phyloP scores from a whole-genome alignment of 2,888 invertebrate genomes.

The Flexamia atlantica region DNA sequence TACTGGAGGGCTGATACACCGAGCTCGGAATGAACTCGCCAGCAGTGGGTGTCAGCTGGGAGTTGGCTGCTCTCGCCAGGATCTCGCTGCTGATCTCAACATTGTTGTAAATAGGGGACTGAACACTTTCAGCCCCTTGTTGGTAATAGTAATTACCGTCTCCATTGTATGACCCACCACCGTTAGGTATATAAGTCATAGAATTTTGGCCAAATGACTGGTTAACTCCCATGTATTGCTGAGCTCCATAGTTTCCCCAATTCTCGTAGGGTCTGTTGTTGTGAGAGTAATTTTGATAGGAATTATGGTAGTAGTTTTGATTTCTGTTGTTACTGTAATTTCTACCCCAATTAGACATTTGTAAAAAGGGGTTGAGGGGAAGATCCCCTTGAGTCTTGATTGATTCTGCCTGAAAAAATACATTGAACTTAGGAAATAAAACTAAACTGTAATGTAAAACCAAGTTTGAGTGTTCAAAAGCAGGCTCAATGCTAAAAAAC shows the following conservation, averaged over 20 bases:
- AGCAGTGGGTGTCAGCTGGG: constrained; percentile 61
- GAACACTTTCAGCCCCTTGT: background rate
- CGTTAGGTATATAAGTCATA: background rate
- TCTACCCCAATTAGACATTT: constrained; percentile 48
- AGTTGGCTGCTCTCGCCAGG: constrained; percentile 63
- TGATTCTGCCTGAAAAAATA: background rate
- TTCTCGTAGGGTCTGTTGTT: constrained; percentile 21
- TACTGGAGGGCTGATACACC: constrained; percentile 27
- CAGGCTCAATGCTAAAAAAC: too few species aligned
- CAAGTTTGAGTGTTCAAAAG: too few species aligned
- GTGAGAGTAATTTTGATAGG: constrained; percentile 28
- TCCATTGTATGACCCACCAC: constrained; percentile 7
- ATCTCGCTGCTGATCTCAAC: constrained; percentile 60
- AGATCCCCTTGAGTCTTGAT: background rate
- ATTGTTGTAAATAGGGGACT: background rate
- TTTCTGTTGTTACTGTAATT: constrained; percentile 43
- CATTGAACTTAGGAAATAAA: too few species aligned
- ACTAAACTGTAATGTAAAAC: too few species aligned
- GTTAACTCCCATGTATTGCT: constrained; percentile 20
- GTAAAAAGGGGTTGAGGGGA: background rate
- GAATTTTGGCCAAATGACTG: constrained; percentile 34
- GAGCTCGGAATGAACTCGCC: constrained; percentile 62
- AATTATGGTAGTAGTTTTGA: constrained; percentile 30
- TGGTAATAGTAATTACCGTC: background rate
- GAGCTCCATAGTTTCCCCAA: constrained; percentile 46